A percentile compares a stretch with the other conserved stretches of the same genome.
Conservation (phyloP, 64 coral and sea anemone genomes). For the Montipora cactus region DNA sequence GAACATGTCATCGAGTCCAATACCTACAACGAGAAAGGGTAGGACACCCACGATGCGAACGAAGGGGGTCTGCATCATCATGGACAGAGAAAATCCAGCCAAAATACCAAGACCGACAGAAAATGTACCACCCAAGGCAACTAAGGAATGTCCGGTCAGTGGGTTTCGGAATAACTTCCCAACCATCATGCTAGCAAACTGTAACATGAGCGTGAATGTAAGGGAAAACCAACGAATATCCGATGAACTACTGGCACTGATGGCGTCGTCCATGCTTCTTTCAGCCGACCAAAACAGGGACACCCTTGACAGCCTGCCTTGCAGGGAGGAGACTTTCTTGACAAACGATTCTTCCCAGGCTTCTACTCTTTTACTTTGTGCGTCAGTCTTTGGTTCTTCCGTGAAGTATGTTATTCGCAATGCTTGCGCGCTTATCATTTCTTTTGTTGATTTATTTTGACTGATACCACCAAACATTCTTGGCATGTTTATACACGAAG, state of each 20-base stretch:
- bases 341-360: slow-evolving; percentile 79
- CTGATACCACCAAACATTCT: slow-evolving; percentile 67
- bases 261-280: slow-evolving; percentile 83
- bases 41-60: slow-evolving; percentile 81
- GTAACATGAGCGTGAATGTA: slow-evolving; percentile 85
- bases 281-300: slow-evolving; percentile 64
- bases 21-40: slow-evolving; percentile 76
- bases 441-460: neutral
- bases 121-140: slow-evolving; percentile 63
- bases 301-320: slow-evolving; percentile 60
- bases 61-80: slow-evolving; percentile 76
- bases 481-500: slow-evolving; percentile 72
- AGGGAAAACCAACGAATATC: slow-evolving; percentile 80
- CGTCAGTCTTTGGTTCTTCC: slow-evolving; percentile 43
- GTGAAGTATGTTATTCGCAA: slow-evolving; percentile 52
- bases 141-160: slow-evolving; percentile 70
- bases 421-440: slow-evolving; percentile 25
- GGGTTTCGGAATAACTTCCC: slow-evolving; percentile 75
- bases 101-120: slow-evolving; percentile 76
- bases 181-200: slow-evolving; percentile 78
- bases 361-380: slow-evolving; percentile 29
- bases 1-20: slow-evolving; percentile 91
- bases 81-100: slow-evolving; percentile 74
- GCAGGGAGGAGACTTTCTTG: slow-evolving; percentile 17
- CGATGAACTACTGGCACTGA: slow-evolving; percentile 63